These are phyloP conservation scores for Julus scanicus DNA, from an alignment of 2,888 invertebrate species.

Conservation along the genomic window DNA sequence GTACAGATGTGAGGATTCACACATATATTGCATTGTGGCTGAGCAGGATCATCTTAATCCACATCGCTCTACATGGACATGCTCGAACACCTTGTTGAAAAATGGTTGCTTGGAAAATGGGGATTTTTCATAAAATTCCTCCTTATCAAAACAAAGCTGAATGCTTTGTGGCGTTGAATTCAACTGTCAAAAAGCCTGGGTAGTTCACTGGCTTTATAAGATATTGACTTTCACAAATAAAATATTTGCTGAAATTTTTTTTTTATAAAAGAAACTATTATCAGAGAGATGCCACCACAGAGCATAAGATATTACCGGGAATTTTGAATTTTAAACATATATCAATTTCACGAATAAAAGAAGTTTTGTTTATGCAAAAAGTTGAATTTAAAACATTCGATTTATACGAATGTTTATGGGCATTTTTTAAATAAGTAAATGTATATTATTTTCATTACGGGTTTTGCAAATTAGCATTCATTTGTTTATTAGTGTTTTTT, in stretches of 20 bases:
- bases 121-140: background rate
- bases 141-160: background rate
- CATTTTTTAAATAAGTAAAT: too few relatives aligned
- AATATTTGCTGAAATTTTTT: background rate
- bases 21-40: slow-evolving; percentile 3
- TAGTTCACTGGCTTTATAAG: background rate
- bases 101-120: background rate
- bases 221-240: background rate
- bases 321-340: too few relatives aligned
- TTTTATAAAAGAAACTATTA: too few relatives aligned
- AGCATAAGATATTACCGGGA: too few relatives aligned
- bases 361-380: too few relatives aligned
- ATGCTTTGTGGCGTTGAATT: background rate
- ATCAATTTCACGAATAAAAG: too few relatives aligned
- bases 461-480: too few relatives aligned
- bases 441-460: too few relatives aligned
- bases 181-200: background rate
- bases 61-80: background rate
- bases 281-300: too few relatives aligned
- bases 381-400: too few relatives aligned
- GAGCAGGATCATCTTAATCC: background rate
- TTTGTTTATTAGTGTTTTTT: too few relatives aligned
- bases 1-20: background rate
- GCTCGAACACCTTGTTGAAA: background rate
- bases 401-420: too few relatives aligned